Conservation (phyloP, 2,888 invertebrate species). For the Pandemis heparana region DNA sequence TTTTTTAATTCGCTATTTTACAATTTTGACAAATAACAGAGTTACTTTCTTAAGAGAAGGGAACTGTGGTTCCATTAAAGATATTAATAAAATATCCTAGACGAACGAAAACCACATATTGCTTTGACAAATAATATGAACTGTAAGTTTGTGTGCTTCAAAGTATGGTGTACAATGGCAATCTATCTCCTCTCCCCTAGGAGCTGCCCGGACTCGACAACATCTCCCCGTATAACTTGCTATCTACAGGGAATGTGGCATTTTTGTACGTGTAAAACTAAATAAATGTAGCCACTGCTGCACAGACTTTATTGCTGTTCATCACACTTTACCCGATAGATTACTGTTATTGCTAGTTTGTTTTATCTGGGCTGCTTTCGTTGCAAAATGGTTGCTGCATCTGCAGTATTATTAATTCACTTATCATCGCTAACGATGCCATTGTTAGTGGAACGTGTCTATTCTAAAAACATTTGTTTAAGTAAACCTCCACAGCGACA, state of each 20-base stretch:
- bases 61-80: neutral
- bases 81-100: constrained; percentile 7
- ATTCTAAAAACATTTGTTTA: constrained; percentile 1
- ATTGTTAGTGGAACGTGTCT: constrained; percentile 7
- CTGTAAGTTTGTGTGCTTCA: constrained; percentile 58
- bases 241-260: constrained; percentile 62
- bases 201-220: constrained; percentile 58
- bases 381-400: constrained; percentile 39
- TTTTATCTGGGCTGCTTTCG: constrained; percentile 48
- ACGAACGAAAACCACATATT: constrained; percentile 44
- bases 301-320: constrained; percentile 51
- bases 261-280: constrained; percentile 50
- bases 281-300: constrained; percentile 49
- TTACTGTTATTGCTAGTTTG: constrained; percentile 50
- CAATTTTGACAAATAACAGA: too few relatives aligned
- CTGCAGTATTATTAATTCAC: constrained; percentile 10
- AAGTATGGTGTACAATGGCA: constrained; percentile 62
- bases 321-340: constrained; percentile 50
- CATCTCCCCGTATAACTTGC: constrained; percentile 52
- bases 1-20: too few relatives aligned
- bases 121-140: constrained; percentile 57
- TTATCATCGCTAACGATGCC: constrained; percentile 16
- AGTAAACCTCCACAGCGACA: constrained; percentile 16
- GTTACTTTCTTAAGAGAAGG: neutral
- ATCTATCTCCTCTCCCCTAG: constrained; percentile 66